phyloP scores from a whole-genome alignment of 1,140 invertebrate species.

The Globodera rostochiensis region DNA sequence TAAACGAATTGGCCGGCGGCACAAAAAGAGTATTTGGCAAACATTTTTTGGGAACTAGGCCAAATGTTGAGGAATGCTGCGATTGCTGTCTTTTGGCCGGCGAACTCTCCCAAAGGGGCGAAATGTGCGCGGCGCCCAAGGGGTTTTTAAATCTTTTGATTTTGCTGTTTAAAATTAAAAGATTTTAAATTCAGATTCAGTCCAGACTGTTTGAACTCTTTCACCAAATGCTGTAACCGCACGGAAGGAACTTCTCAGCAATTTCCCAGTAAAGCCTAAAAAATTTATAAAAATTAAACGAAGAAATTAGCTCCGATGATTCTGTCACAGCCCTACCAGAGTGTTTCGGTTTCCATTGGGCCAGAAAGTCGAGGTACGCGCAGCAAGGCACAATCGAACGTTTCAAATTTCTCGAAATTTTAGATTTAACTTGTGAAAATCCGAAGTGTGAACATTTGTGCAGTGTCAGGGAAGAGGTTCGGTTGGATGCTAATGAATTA shows the following conservation, averaged over 20 bases:
- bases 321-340: conserved; percentile 6
- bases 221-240: conserved; percentile 59
- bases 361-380: conserved; percentile 1
- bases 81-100: conserved; percentile 63
- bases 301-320: background rate
- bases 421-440: conserved; percentile 34
- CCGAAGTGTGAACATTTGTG: conserved; percentile 60
- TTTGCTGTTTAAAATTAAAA: background rate
- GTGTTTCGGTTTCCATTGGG: conserved; percentile 21
- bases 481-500: background rate
- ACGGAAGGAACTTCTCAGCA: conserved; percentile 3
- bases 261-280: background rate
- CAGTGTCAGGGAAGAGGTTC: conserved; percentile 47
- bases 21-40: conserved; percentile 10
- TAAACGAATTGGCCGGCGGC: conserved; percentile 18
- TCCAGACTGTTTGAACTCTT: conserved; percentile 57
- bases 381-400: conserved; percentile 18
- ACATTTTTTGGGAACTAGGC: background rate
- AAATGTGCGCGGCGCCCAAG: conserved; percentile 55
- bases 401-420: conserved; percentile 1
- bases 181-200: conserved; percentile 36
- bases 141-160: conserved; percentile 35
- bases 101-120: conserved; percentile 49
- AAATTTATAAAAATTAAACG: background rate
- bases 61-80: conserved; percentile 57